Evolutionary conservation across 2,113 vertebrate genomes (phyloP), one percentile per base, ranked within the genome.

Genomic region (Solenodon paradoxus): DNA sequence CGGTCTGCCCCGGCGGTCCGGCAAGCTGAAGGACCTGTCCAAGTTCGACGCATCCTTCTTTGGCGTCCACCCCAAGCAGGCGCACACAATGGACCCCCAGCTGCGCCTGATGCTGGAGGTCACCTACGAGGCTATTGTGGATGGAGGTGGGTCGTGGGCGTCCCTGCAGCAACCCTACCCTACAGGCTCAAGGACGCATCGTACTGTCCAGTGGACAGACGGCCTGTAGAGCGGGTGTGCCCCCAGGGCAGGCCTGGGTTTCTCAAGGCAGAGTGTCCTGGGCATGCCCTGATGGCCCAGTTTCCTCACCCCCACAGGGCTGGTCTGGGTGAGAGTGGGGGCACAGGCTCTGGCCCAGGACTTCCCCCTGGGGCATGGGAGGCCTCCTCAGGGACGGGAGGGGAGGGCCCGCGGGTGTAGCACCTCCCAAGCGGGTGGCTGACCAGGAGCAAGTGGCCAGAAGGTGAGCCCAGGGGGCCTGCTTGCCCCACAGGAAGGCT

Each of bases 41-140:
- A 99, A 98, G 97, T 99, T 99, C 51, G 99, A 99, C 40, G 99
- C 99, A 16, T 97, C 98, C 0, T 99, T 99, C 97, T 99, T 99
- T 38, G 98, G 99, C 92, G 95, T 99, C 98, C 97, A 99, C 98
- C 81, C 99, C 77, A 99, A 99, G 97, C 99, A 99, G 98, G 99
- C 99, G 17, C 98, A 99, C 96, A 99, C 99, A 0, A 99, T 99
- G 99, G 99, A 99, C 97, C 99, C 99, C 63, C 99, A 99, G 81
- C 98, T 99, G 66, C 99, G 99, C 2, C 90, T 99, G 96, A 97
- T 99, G 91, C 96, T 99, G 89, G 99, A 99, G 98, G 97, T 99
- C 57, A 97, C 99, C 90, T 99, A 99, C 0, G 99, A 99, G 97
- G 99, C 99, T 77, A 99, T 99, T 40, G 94, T 99, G 94, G 99